Base-by-base conservation (phyloP, 2,113 vertebrate species). In the Nyctereutes procyonoides region DNA sequence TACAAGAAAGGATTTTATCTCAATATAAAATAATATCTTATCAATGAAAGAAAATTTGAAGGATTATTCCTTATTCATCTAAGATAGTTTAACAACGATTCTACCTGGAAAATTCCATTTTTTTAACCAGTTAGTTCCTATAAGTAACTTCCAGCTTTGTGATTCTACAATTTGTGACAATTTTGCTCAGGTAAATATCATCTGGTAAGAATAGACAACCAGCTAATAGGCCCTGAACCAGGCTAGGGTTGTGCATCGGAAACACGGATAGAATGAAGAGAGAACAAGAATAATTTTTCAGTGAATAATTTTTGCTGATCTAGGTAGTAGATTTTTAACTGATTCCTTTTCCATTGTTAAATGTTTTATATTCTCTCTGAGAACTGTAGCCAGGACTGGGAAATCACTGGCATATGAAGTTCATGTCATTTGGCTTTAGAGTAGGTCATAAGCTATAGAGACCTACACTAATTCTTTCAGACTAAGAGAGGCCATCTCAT, bases 391-490 rank as follows among this genome's bases (percentile, higher is more conserved):
- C 56, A 77, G 56, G 28, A 30, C 43, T 80, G n/a, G 20, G 30
- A 93, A 93, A 83, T 95, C 38, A 48, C 6, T 79, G 65, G 2
- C 8, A 22, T 56, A 26, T 28, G 85, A 43, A 80, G 88, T 86
- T 93, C 38, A 89, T 55, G 5, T 26, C 53, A 80, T 84, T 96
- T 95, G 82, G 3, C 65, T 97, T 38, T 55, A 26, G 32, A 93
- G 28, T 35, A 28, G 67, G 56, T 79, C 88, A 81, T 24, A 95
- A 60, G 35, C 90, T 95, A 96, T 92, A 83, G 90, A 88, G 79
- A 81, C 14, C n/a, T 93, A 51, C 16, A 43, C 90, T 95, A 90
- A 93, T 95, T 97, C 60, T 96, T 95, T 93, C 62, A 95, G 93
- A 81, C 56, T 93, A 83, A 56, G 76, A 83, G 74, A 35, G 48